Evolutionary conservation across 2,797 vertebrate species (phyloP), one percentile per base, ranked within the genome.

Genomic region (Ctenopoma multispine): DNA sequence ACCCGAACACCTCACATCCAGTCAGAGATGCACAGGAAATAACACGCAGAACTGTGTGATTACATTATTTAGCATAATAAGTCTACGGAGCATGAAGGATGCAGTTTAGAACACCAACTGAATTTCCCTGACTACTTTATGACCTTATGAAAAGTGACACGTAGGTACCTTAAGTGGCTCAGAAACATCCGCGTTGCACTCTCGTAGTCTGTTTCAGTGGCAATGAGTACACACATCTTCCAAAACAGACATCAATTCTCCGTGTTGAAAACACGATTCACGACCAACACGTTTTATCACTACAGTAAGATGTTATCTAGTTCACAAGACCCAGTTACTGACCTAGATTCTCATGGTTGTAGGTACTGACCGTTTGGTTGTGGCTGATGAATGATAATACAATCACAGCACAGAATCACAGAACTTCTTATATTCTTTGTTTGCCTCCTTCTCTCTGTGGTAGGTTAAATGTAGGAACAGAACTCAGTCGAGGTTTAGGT

Each of bases 301-400:
- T 9, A 8, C 9, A 13, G 12, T 15, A 1, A 66, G 20, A 47
- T 47, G 29, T 48, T 57, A 57, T 48, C 5, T 44, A 17, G 18
- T 27, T 31, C 48, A 53, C 18, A 15, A 15, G 31, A 55, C 61
- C 44, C 72, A 69, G 27, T 69, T 67, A 66, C 53, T 81, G 78
- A 65, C 72, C 84, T 60, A 75, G 23, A 75, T 84, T 69, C 44
- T 44, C 31, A 41, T 61, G 4, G 9, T 58, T 50, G 53, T 31
- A 54, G 27, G 40, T 43, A 69, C 14, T 13, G 31, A 27, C 36
- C 44, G 5, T 62, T 58, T 53, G 36, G 17, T 55, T 71, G 60
- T 24, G 15, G 61, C 43, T 69, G 60, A 72, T 48, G 13, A 72
- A 64, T 31, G 21, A 47, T 54, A 41, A 66, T 49, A 9, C 48